Conservation (phyloP, 37 sponge, comb jelly and placozoan species). For the Aphrocallistes beatrix region DNA sequence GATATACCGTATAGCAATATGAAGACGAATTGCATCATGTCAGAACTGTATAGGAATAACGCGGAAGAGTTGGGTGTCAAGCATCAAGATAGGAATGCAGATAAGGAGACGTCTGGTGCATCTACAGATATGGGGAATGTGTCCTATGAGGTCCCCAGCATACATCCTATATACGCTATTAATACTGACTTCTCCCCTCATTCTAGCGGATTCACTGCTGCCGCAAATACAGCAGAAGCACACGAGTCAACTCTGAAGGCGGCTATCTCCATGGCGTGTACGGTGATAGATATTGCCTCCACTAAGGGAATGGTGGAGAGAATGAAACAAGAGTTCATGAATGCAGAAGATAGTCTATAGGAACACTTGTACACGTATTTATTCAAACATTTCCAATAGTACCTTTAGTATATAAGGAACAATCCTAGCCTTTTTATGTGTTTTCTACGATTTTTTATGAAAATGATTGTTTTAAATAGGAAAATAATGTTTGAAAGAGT, state of each 20-base stretch:
- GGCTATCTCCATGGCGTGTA: conserved; percentile 69
- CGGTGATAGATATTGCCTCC: conserved; percentile 51
- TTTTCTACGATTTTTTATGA: too few relatives aligned
- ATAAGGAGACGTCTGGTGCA: conserved; percentile 1
- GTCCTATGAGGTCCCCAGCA: conserved; percentile 86
- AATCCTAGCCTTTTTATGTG: too few relatives aligned
- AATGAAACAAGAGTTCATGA: too few relatives aligned
- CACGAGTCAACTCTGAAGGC: too few relatives aligned
- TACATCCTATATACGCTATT: conserved; percentile 62
- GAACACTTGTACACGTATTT: too few relatives aligned
- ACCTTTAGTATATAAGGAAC: too few relatives aligned
- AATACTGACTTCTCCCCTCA: conserved; percentile 50
- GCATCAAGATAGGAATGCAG: background rate
- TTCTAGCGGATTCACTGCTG: conserved; percentile 41
- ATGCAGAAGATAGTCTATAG: too few relatives aligned
- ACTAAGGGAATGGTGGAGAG: too few relatives aligned
- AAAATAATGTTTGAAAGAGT: too few relatives aligned
- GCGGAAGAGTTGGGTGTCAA: conserved; percentile 19
- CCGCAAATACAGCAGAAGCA: too few relatives aligned
- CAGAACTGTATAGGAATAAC: conserved; percentile 32
- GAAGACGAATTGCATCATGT: conserved; percentile 32
- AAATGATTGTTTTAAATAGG: too few relatives aligned
- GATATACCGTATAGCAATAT: conserved; percentile 32
- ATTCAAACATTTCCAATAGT: too few relatives aligned
- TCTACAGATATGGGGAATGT: conserved; percentile 93